phyloP scores from a whole-genome alignment of 2,797 vertebrate species.

The Cuniculus paca region DNA sequence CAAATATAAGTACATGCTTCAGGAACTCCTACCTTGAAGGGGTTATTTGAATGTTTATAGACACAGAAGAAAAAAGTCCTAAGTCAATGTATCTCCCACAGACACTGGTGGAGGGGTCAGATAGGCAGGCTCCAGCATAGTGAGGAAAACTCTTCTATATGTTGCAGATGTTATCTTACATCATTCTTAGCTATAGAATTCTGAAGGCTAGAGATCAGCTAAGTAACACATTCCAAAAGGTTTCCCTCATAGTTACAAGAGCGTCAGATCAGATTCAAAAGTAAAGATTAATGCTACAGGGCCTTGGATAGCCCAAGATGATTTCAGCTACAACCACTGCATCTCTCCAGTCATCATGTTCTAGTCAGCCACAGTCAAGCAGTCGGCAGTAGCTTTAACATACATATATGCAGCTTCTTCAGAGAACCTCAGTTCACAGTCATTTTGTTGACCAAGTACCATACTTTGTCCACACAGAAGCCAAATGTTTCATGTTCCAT shows the following conservation, averaged over 20 bases:
- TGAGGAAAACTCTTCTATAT: background rate
- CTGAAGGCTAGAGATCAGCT: background rate
- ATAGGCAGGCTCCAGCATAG: background rate
- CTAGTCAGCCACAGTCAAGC: background rate
- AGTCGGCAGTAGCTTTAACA: background rate
- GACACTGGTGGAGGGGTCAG: no score
- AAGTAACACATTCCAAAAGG: background rate
- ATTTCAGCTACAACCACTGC: background rate
- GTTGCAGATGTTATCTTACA: background rate
- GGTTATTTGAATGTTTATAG: background rate
- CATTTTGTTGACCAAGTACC: background rate
- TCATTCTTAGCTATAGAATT: background rate
- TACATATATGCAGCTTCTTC: background rate
- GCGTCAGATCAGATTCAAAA: background rate
- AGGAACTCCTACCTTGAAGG: background rate
- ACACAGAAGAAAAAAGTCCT: background rate
- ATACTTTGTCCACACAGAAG: background rate
- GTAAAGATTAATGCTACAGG: background rate
- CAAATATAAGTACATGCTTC: background rate
- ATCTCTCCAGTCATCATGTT: background rate
- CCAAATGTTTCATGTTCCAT: background rate
- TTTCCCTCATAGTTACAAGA: background rate
- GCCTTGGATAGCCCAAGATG: background rate
- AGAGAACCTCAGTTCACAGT: background rate
- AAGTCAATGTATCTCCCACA: background rate